Evolutionary conservation across 2,113 vertebrate species (phyloP), one percentile per base, ranked within the genome.

Genomic region (Paracanthobrama guichenoti): DNA sequence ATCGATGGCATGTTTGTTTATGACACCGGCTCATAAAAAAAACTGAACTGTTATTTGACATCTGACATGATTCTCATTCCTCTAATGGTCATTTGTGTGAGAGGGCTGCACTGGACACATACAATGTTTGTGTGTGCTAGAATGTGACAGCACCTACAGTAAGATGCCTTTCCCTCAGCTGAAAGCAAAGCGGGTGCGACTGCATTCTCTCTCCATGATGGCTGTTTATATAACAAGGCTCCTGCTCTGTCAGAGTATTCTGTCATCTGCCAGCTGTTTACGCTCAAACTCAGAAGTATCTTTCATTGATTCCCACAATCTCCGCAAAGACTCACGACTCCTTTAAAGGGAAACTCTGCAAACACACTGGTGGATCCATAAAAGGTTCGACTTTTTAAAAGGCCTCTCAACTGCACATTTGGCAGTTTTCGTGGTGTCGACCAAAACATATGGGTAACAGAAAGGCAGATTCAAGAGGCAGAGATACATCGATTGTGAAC

Each of bases 311-410:
- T 78, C 76, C 55, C 76, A 64, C 46, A 72, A 79, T 20, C 72
- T 72, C 42, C 28, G 1, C 62, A 50, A 77, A 88, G 82, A 73
- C 55, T 55, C 82, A 44, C 42, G 6, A 48, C 76, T 88, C 78
- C 82, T 88, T 88, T 84, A 84, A 86, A 84, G 82, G 87, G 81
- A 88, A 79, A 74, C 53, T 64, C 77, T 53, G 62, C 44, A 46
- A 55, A 59, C 77, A 64, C 53, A n/a, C 69, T 31, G 14, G 11
- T 7, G 26, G 67, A 75, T 44, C 86, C 86, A 85, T 85, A 87
- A 87, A 85, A 87, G 83, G 83, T 50, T 35, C 1, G n/a, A 53
- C 42, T 80, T 69, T 39, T 69, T 74, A 53, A 60, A 79, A 60
- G 14, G 59, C 12, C 24, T 59, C 14, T 16, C 77, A 28, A 28